These are phyloP conservation scores for Pseudanteris insignis DNA, from an alignment of 2,888 invertebrate species.

Conservation along the genomic window DNA sequence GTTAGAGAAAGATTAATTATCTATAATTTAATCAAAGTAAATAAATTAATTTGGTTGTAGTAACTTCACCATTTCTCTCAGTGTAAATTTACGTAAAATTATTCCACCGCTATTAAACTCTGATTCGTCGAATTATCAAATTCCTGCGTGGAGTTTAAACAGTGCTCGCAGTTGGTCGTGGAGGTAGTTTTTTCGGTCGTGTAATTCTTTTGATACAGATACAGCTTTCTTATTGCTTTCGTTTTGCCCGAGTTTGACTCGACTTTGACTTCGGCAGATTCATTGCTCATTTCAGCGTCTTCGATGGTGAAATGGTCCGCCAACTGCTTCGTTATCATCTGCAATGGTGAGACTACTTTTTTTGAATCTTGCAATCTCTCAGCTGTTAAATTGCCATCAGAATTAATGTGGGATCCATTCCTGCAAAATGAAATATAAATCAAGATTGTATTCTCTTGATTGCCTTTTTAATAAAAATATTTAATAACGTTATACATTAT, in stretches of 20 bases:
- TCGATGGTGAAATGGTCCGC: constrained; percentile 54
- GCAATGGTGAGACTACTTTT: constrained; percentile 55
- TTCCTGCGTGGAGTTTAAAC: constrained; percentile 19
- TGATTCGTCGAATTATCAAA: constrained; percentile 33
- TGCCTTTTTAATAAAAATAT: too few species aligned
- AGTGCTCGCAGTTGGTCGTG: constrained; percentile 13
- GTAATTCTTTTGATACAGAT: constrained; percentile 4
- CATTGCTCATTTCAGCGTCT: constrained; percentile 45
- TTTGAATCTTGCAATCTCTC: constrained; percentile 52
- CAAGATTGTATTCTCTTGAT: too few species aligned
- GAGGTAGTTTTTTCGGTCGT: constrained; percentile 22
- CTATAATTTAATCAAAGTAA: too few species aligned
- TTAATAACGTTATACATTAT: too few species aligned
- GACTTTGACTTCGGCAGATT: neutral
- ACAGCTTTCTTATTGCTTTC: constrained; percentile 34
- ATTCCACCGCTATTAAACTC: constrained; percentile 50
- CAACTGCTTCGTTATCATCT: constrained; percentile 57
- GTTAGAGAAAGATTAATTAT: too few species aligned
- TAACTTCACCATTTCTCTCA: too few species aligned
- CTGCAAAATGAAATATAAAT: too few species aligned
- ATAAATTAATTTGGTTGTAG: too few species aligned
- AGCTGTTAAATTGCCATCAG: constrained; percentile 48
- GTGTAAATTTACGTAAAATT: constrained; percentile 18
- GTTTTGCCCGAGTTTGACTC: neutral
- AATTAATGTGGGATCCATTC: constrained; percentile 54